A percentile compares a stretch with the other conserved stretches of the same genome.
phyloP scores from a whole-genome alignment of 2,888 invertebrate species.

The Auanema freiburgensis region DNA sequence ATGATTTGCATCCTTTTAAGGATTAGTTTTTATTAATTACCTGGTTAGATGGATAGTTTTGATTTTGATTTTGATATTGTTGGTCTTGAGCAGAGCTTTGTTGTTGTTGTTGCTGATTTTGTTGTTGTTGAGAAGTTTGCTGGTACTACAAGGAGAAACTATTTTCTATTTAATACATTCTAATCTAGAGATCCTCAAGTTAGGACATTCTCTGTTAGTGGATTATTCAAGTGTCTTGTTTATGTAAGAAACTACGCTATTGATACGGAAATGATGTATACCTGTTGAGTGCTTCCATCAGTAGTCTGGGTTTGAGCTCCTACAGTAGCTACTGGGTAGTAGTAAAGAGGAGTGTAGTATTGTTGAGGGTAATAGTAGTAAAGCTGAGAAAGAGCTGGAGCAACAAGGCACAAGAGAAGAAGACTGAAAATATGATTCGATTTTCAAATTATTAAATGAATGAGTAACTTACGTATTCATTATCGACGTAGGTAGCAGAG shows the following conservation, averaged over 20 bases:
- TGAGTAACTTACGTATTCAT: background rate
- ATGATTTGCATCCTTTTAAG: background rate
- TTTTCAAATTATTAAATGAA: background rate
- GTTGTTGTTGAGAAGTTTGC: constrained; percentile 10
- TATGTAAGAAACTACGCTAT: background rate
- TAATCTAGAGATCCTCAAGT: background rate
- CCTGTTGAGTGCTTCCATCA: background rate
- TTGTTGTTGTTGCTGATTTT: constrained; percentile 3
- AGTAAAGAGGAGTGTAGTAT: constrained; percentile 39
- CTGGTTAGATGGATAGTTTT: constrained; percentile 21
- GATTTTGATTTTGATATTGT: constrained; percentile 17
- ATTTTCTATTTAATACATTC: background rate
- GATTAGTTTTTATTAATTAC: constrained; percentile 1
- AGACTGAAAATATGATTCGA: constrained; percentile 20
- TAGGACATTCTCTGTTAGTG: background rate
- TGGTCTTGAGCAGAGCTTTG: constrained; percentile 6
- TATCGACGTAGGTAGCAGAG: background rate
- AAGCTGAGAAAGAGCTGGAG: constrained; percentile 27
- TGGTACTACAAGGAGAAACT: constrained; percentile 2
- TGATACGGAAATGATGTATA: background rate
- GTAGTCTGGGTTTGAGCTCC: constrained; percentile 5
- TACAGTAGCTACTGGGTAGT: constrained; percentile 29
- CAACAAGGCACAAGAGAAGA: constrained; percentile 23
- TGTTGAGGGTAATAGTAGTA: constrained; percentile 40
- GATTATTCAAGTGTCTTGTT: constrained; percentile 9